Base-by-base conservation (phyloP, 2,797 vertebrate species). In the Nasua narica region DNA sequence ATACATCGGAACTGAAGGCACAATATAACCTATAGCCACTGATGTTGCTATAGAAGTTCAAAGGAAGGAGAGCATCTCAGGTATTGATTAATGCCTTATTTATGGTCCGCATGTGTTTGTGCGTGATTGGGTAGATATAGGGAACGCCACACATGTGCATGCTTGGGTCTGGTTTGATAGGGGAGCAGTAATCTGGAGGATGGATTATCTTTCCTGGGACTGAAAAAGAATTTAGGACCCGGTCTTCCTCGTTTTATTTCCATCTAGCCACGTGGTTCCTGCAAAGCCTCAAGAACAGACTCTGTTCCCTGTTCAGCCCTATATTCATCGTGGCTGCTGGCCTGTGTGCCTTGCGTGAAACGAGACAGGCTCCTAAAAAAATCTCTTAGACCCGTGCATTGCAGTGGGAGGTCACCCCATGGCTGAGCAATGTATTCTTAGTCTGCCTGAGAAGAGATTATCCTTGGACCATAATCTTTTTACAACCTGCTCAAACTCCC, bases 401-500 rank as follows among this genome's bases (percentile, higher is more conserved):
- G 62, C 93, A 7, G 15, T 2, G 2, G 54, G 14, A n/a, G 12
- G 35, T 84, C 58, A 43, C 40, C 3, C 40, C 32, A 6, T 27
- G 35, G 9, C 25, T 35, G 62, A 77, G 12, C 11, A 35, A n/a
- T 9, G 29, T 35, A 29, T 91, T n/a, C 48, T 40, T 95, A 90
- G 60, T 77, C 43, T 94, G n/a, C 82, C 43, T 5, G 15, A 58
- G n/a, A 50, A 86, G 18, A 58, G 72, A 56, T 69, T 93, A 79
- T 56, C 87, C 93, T 86, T 97, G 72, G 58, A 94, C 82, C 90
- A 56, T 67, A 86, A 70, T 78, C 65, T 72, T 7, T 40, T 97
- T 40, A 77, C 94, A 89, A 46, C 23, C 23, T 87, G 76, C 52
- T 77, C 7, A 69, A 5, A 69, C 5, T 83, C 87, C n/a, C 35